phyloP scores from a whole-genome alignment of 2,888 invertebrate genomes.

The Leuctra nigra region DNA sequence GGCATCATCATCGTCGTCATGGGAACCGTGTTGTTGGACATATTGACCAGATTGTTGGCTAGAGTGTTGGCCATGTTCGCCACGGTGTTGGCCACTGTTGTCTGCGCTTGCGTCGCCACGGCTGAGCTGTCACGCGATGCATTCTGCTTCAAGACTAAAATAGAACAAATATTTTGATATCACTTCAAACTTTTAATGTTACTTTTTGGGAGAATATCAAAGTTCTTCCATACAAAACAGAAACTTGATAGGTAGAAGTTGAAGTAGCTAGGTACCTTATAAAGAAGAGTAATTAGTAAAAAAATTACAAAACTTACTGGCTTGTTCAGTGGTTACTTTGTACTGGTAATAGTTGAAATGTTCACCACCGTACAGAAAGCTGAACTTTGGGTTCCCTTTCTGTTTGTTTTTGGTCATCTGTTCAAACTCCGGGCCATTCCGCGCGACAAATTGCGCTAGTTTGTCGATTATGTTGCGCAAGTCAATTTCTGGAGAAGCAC shows the following conservation, averaged over 20 bases:
- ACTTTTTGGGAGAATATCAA: too few relatives aligned
- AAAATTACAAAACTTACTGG: too few relatives aligned
- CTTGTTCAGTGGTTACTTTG: conserved; percentile 91
- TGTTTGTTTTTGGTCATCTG: conserved; percentile 98
- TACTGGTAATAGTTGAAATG: conserved; percentile 95
- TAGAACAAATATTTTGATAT: background rate
- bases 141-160: conserved; percentile 35
- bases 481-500: conserved; percentile 70
- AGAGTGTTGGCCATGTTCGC: background rate
- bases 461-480: conserved; percentile 97
- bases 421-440: conserved; percentile 99
- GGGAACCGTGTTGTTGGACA: too few relatives aligned
- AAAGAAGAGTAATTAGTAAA: too few relatives aligned
- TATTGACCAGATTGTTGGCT: too few relatives aligned
- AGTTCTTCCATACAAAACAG: too few relatives aligned
- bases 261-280: too few relatives aligned
- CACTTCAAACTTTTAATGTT: too few relatives aligned
- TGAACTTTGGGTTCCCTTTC: conserved; percentile 95
- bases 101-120: conserved; percentile 21
- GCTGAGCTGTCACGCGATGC: conserved; percentile 30
- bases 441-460: conserved; percentile 95
- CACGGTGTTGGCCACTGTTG: conserved; percentile 20
- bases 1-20: too few relatives aligned
- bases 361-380: conserved; percentile 94
- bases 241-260: too few relatives aligned